Evolutionary conservation across 2,113 vertebrate genomes (phyloP).

Genomic region (Scomber colias): DNA sequence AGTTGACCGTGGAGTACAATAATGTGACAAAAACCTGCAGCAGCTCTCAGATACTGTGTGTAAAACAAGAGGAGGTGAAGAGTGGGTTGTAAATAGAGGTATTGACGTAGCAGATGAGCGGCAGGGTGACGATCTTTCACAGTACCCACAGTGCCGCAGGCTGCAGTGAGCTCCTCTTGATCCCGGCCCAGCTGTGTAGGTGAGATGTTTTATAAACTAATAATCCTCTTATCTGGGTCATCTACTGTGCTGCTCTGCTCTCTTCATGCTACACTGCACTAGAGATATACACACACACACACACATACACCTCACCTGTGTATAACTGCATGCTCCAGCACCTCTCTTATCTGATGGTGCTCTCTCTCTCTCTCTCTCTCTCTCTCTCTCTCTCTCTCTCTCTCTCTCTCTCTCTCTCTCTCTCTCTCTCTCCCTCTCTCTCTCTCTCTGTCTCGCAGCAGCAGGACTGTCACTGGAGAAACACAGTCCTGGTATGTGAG

Average conservation of each 20-base stretch:
- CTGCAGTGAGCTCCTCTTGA: constrained; percentile 36
- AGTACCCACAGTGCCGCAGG: constrained; percentile 50
- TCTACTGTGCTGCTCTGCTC: constrained; percentile 59
- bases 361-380: constrained; percentile 24
- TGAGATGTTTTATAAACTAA: constrained; percentile 83
- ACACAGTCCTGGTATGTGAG: constrained; percentile 29
- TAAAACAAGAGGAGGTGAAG: neutral
- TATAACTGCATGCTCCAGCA: constrained; percentile 56
- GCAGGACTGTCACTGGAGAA: constrained; percentile 39
- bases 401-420: too few species aligned
- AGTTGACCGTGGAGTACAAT: too few species aligned
- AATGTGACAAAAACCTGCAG: neutral
- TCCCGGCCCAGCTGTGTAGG: constrained; percentile 74
- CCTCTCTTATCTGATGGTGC: constrained; percentile 73
- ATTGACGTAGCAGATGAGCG: constrained; percentile 15
- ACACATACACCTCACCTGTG: constrained; percentile 60
- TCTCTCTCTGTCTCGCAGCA: constrained; percentile 20
- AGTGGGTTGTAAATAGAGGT: neutral
- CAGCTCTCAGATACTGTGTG: neutral
- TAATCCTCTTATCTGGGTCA: constrained; percentile 80
- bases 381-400: too few species aligned
- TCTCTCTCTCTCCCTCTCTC: too few species aligned
- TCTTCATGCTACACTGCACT: constrained; percentile 73
- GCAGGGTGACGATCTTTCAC: constrained; percentile 54
- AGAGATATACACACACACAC: constrained; percentile 59